Percentiles rank a stretch among this genome's conserved stretches.
phyloP scores from a whole-genome alignment of 2,113 vertebrate species.

The Plestiodon gilberti region DNA sequence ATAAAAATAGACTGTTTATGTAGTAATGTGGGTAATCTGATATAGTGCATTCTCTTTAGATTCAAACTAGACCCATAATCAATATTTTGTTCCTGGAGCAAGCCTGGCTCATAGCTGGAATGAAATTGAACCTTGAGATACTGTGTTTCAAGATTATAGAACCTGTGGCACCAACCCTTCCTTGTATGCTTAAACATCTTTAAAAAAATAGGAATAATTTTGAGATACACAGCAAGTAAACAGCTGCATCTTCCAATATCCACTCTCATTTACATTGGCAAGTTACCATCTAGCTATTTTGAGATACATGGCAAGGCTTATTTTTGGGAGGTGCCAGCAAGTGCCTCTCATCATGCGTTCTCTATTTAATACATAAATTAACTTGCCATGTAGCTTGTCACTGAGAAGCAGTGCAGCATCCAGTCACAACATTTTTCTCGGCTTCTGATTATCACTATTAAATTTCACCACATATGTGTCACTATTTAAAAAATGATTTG shows the following conservation, averaged over 20 bases:
- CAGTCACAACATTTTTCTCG: neutral
- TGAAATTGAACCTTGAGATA: neutral
- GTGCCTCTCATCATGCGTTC: neutral
- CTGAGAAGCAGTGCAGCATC: neutral
- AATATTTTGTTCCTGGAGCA: neutral
- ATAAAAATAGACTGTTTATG: too few relatives aligned
- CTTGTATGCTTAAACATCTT: neutral
- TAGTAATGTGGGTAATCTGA: neutral
- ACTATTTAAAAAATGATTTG: neutral
- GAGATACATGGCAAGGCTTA: neutral
- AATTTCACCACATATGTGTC: neutral
- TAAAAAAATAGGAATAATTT: neutral
- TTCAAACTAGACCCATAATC: neutral
- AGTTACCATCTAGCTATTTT: slow-evolving; percentile 14
- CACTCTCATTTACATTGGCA: neutral
- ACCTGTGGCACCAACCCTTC: neutral
- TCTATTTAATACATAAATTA: slow-evolving; percentile 12
- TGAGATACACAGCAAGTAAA: neutral
- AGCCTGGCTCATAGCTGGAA: neutral
- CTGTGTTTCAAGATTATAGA: neutral
- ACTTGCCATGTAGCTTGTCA: neutral
- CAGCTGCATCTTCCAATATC: slow-evolving; percentile 8
- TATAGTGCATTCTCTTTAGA: neutral
- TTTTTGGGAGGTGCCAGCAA: slow-evolving; percentile 4
- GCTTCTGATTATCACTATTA: neutral